Conservation (phyloP, 2,888 invertebrate species). For the Coelogynopora nodosa region DNA sequence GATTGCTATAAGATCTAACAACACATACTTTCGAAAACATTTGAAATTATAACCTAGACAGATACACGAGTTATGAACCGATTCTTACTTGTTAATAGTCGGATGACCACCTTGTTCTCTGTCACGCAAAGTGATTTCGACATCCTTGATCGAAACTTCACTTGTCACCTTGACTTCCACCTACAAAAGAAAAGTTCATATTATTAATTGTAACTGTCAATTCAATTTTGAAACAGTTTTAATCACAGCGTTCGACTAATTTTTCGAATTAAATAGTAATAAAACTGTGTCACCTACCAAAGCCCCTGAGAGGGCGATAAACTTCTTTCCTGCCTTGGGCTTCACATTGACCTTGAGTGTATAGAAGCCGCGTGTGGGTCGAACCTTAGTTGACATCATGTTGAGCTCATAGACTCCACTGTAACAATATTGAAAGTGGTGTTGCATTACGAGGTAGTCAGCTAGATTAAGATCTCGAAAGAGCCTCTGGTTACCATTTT, state of each 20-base stretch:
- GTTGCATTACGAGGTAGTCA: too few relatives aligned
- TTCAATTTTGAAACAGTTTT: background rate
- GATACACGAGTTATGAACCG: background rate
- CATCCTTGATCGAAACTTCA: conserved; percentile 66
- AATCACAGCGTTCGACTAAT: background rate
- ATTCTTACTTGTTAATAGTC: background rate
- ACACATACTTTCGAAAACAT: too few relatives aligned
- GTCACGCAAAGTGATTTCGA: conserved; percentile 83
- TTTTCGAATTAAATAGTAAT: background rate
- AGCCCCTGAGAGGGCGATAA: background rate
- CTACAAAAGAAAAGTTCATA: conserved; percentile 21
- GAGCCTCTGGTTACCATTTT: too few relatives aligned
- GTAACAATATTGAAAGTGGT: background rate
- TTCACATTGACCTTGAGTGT: conserved; percentile 72
- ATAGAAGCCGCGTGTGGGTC: conserved; percentile 80
- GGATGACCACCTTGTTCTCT: conserved; percentile 69
- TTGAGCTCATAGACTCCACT: conserved; percentile 70
- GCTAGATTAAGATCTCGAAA: too few relatives aligned
- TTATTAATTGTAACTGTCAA: background rate
- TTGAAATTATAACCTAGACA: too few relatives aligned
- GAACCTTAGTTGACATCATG: conserved; percentile 68
- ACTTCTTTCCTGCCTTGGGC: conserved; percentile 21
- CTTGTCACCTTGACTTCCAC: conserved; percentile 61
- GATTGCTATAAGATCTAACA: too few relatives aligned
- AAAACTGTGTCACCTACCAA: background rate